Conservation (phyloP, 2,797 vertebrate genomes). For the Enteromius paludinosus region DNA sequence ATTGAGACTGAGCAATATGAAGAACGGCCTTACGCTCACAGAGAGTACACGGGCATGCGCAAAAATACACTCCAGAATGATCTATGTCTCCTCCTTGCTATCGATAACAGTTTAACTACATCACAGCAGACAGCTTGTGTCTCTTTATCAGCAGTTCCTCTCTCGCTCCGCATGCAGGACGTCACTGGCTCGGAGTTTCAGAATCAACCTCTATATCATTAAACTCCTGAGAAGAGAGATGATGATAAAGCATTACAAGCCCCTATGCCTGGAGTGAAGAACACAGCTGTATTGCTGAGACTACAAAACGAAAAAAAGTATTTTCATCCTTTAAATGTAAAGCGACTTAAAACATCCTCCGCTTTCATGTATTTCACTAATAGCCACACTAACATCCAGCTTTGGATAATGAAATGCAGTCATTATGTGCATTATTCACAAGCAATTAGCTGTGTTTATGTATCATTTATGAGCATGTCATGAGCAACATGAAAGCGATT, state of each 20-base stretch:
- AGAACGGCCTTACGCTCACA: constrained; percentile 33
- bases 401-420: constrained; percentile 29
- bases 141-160: constrained; percentile 48
- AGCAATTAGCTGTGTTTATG: constrained; percentile 9
- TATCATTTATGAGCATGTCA: constrained; percentile 35
- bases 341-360: background rate
- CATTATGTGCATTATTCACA: constrained; percentile 38
- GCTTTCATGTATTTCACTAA: background rate
- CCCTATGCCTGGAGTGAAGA: background rate
- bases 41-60: constrained; percentile 36
- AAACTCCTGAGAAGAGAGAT: background rate
- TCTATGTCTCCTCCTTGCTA: constrained; percentile 60
- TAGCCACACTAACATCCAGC: background rate
- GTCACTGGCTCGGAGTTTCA: constrained; percentile 5
- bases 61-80: constrained; percentile 56
- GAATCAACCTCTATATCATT: constrained; percentile 20
- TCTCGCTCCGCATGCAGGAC: background rate
- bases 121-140: constrained; percentile 54
- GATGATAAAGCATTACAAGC: background rate
- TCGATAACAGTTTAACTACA: constrained; percentile 64
- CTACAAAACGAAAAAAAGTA: background rate
- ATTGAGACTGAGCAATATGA: constrained; percentile 50
- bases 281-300: background rate
- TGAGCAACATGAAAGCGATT: constrained; percentile 23
- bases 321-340: background rate